Percentiles rank a stretch among this genome's conserved stretches.
Conservation (phyloP, 1,140 invertebrate genomes). For the Bombus confusus region DNA sequence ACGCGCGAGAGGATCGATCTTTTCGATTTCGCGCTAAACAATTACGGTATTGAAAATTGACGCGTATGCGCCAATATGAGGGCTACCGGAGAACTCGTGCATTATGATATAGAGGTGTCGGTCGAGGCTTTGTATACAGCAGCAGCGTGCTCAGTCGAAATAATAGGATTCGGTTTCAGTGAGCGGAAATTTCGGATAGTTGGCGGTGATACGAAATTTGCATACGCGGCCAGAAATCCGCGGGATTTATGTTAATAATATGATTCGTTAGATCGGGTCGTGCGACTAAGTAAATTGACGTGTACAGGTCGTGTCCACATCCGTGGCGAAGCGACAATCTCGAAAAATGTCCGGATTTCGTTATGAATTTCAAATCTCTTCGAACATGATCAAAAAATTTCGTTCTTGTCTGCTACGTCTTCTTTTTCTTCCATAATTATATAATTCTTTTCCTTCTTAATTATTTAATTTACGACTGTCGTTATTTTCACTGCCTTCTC, state of each 20-base stretch:
- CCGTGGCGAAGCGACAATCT: neutral
- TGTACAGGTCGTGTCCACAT: too few species aligned
- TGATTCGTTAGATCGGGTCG: slow-evolving; percentile 18
- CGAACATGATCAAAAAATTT: neutral
- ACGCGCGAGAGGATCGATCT: neutral
- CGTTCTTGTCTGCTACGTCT: neutral
- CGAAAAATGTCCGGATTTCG: neutral
- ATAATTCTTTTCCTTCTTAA: neutral
- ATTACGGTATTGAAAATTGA: neutral
- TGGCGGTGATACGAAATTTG: slow-evolving; percentile 43
- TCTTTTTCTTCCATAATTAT: neutral
- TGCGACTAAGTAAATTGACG: slow-evolving; percentile 34
- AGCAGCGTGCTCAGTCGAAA: slow-evolving; percentile 20
- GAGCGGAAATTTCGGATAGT: slow-evolving; percentile 51
- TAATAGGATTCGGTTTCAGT: slow-evolving; percentile 53
- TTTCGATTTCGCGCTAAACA: neutral
- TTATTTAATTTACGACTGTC: neutral
- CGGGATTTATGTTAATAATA: slow-evolving; percentile 51
- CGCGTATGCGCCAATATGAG: neutral
- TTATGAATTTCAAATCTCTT: neutral
- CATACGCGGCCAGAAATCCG: slow-evolving; percentile 31
- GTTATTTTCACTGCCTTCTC: neutral
- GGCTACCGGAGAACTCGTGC: neutral
- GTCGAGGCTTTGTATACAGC: slow-evolving; percentile 15
- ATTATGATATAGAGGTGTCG: slow-evolving; percentile 29